phyloP scores from a whole-genome alignment of 2,797 vertebrate genomes.

The Sebastes miniatus region DNA sequence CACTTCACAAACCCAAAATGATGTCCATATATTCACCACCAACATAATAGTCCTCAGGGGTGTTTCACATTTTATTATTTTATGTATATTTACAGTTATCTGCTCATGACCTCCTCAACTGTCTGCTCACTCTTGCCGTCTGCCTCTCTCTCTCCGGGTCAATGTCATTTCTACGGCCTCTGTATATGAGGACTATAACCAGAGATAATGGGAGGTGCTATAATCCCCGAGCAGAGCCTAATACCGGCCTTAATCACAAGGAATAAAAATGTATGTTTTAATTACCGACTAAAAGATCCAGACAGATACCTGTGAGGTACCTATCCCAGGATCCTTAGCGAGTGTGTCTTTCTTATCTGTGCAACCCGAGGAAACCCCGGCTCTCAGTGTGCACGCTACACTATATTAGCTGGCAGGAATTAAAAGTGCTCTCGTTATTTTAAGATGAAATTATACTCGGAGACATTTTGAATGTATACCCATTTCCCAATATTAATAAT shows the following conservation, averaged over 20 bases:
- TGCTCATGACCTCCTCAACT: slow-evolving; percentile 60
- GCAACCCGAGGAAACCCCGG: slow-evolving; percentile 52
- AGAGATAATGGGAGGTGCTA: slow-evolving; percentile 78
- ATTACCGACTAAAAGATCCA: slow-evolving; percentile 76
- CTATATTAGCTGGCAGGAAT: slow-evolving; percentile 41
- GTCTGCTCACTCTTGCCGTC: slow-evolving; percentile 40
- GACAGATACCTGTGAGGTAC: slow-evolving; percentile 64
- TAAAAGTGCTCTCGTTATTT: slow-evolving; percentile 61
- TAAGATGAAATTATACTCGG: slow-evolving; percentile 67
- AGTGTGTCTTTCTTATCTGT: slow-evolving; percentile 58
- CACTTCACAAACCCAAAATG: slow-evolving; percentile 53
- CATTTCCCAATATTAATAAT: slow-evolving; percentile 86
- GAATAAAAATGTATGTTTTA: slow-evolving; percentile 79
- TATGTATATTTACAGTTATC: slow-evolving; percentile 52
- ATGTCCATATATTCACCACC: slow-evolving; percentile 31
- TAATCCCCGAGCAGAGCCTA: slow-evolving; percentile 79
- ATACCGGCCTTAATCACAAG: slow-evolving; percentile 79
- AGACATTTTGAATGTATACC: slow-evolving; percentile 74
- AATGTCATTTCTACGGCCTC: slow-evolving; percentile 70
- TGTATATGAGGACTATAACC: slow-evolving; percentile 71
- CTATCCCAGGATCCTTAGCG: slow-evolving; percentile 46
- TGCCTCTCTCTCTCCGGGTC: slow-evolving; percentile 49
- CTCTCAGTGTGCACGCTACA: slow-evolving; percentile 2
- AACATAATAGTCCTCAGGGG: slow-evolving; percentile 49
- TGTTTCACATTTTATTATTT: slow-evolving; percentile 41